Base-by-base conservation (phyloP, 2,797 vertebrate genomes). In the Galago senegalensis region DNA sequence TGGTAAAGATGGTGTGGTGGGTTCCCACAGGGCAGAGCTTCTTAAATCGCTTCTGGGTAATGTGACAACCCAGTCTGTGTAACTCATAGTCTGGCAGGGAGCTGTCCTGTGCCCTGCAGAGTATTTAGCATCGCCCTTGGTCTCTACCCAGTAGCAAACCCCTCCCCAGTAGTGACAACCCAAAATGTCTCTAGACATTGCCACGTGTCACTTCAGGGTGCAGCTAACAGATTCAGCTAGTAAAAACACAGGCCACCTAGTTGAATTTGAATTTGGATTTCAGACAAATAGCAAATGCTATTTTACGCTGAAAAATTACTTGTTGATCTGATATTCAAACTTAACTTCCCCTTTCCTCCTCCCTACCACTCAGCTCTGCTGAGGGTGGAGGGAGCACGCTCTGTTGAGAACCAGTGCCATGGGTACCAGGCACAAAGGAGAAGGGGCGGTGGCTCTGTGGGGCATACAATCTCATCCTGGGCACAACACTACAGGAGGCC, bases 261-360 rank as follows among this genome's bases (percentile, higher is more conserved):
- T 29, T 67, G 84, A 92, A 65, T 89, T 43, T 72, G 67, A 69
- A 53, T 63, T 31, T 77, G 69, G 25, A 63, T 91, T 91, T 91
- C 83, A 77, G n/a, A 46, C 53, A 76, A 93, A 43, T 6, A 61
- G 34, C 37, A 63, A 34, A 61, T 93, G 16, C 4, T 46, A 80
- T 81, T 40, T 77, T 87, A 34, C 12, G 56, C 14, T n/a, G 46
- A 87, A 69, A 85, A 58, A 40, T 46, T 58, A 40, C 79, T 25
- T 34, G 1, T 87, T 87, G 87, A 61, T 77, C 13, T 46, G 77
- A 87, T 83, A 25, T 46, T 56, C 69, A 65, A 31, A 31, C 63
- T 65, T 31, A 17, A 31, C 61, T 46, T 25, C 69, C 10, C 61
- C 8, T 49, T 49, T 49, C 14, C 49, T 49, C 49, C 12, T 3